These are phyloP conservation scores for Aleadryas rufinucha DNA, from an alignment of 2,113 vertebrate genomes.

Conservation along the genomic window DNA sequence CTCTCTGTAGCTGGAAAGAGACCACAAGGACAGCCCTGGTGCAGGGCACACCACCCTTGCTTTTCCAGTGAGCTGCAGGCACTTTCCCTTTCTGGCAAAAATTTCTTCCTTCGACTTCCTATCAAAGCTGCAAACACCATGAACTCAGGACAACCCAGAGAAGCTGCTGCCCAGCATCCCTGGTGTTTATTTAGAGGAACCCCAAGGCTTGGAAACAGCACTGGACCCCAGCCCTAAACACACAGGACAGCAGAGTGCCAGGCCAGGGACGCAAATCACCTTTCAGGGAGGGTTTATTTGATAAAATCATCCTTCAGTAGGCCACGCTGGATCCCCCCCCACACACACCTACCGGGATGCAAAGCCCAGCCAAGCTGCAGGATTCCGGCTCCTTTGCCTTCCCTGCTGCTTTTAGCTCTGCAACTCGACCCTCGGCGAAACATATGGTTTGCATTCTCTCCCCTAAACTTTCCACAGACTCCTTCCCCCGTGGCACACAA, in stretches of 20 bases:
- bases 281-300: neutral
- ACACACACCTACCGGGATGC: neutral
- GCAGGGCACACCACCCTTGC: neutral
- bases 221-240: neutral
- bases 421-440: neutral
- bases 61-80: neutral
- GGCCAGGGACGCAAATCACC: neutral
- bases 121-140: neutral
- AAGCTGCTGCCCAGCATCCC: neutral
- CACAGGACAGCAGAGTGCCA: neutral
- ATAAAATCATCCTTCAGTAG: neutral
- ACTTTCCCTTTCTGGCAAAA: neutral
- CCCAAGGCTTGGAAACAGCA: neutral
- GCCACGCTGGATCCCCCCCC: fast-evolving
- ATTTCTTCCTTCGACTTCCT: neutral
- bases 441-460: slow-evolving; percentile 43
- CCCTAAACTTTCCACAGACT: neutral
- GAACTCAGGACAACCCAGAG: neutral
- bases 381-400: neutral
- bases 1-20: neutral
- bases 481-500: neutral
- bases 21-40: neutral
- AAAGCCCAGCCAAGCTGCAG: neutral
- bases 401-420: neutral
- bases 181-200: neutral